Evolutionary conservation across 2,888 invertebrate species (phyloP).

Genomic region (Stramonita haemastoma): DNA sequence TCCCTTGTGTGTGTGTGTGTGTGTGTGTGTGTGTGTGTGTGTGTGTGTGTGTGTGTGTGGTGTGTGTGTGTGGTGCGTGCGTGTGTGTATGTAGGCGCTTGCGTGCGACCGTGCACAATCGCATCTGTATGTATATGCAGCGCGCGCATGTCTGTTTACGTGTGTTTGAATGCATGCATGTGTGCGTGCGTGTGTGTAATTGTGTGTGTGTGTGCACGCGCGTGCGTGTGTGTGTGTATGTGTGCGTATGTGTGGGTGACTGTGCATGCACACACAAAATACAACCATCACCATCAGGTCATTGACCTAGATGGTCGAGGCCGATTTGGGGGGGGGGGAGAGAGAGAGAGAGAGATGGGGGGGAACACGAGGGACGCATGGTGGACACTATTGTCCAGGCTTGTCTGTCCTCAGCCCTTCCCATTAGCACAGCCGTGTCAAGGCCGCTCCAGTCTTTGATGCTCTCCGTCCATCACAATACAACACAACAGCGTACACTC

Average conservation of each 20-base stretch:
- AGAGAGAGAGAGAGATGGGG: not conserved
- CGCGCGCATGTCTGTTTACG: not conserved
- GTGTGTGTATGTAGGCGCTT: no score
- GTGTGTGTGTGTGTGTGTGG: not conserved
- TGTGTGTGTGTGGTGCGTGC: no score
- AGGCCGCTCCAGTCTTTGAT: no score
- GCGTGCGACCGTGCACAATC: no score
- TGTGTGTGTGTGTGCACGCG: not conserved
- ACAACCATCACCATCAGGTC: no score
- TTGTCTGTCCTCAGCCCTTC: no score
- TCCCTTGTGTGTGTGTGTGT: not conserved
- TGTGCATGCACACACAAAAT: not conserved
- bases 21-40: not conserved
- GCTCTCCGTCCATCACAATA: no score
- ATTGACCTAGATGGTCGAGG: not conserved
- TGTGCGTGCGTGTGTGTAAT: constrained; percentile 2
- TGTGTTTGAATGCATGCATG: not conserved
- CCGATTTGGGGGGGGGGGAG: not conserved
- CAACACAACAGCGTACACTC: no score
- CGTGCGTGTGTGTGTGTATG: not conserved
- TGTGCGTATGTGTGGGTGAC: not conserved
- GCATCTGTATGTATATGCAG: no score
- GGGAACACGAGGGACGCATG: no score
- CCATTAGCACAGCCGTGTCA: no score
- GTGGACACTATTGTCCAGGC: no score